Evolutionary conservation across 2,888 invertebrate species (phyloP).

Genomic region (Cantharis lateralis): DNA sequence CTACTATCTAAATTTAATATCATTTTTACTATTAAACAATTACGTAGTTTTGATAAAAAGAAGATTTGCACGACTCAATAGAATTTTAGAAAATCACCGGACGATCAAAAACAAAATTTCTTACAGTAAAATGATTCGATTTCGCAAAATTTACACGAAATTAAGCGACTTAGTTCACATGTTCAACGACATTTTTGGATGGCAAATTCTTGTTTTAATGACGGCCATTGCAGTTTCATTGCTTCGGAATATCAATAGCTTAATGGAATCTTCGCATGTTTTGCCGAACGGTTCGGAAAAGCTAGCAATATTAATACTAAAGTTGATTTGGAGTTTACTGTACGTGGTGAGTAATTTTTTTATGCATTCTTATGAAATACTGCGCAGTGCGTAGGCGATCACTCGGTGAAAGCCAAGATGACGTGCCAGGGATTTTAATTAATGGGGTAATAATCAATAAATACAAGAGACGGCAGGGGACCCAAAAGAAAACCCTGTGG

Average conservation of each 20-base stretch:
- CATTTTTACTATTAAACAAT: background rate
- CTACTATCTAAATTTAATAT: background rate
- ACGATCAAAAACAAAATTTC: background rate
- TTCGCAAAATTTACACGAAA: background rate
- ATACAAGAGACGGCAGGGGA: too few relatives aligned
- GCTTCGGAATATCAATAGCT: background rate
- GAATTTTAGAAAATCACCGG: background rate
- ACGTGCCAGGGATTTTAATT: too few relatives aligned
- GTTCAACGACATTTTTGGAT: background rate
- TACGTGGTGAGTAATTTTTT: too few relatives aligned
- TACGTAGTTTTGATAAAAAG: background rate
- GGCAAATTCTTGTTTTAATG: background rate
- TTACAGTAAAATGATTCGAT: background rate
- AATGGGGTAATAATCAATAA: too few relatives aligned
- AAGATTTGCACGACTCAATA: background rate
- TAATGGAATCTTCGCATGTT: background rate
- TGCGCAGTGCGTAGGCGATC: too few relatives aligned
- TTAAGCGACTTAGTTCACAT: background rate
- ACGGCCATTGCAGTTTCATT: background rate
- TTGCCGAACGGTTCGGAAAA: background rate
- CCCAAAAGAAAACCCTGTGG: too few relatives aligned
- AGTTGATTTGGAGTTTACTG: background rate
- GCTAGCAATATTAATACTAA: background rate
- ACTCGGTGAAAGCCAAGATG: too few relatives aligned
- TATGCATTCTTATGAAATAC: too few relatives aligned